phyloP scores from a whole-genome alignment of 2,888 invertebrate species.

The Myopa tessellatipennis region DNA sequence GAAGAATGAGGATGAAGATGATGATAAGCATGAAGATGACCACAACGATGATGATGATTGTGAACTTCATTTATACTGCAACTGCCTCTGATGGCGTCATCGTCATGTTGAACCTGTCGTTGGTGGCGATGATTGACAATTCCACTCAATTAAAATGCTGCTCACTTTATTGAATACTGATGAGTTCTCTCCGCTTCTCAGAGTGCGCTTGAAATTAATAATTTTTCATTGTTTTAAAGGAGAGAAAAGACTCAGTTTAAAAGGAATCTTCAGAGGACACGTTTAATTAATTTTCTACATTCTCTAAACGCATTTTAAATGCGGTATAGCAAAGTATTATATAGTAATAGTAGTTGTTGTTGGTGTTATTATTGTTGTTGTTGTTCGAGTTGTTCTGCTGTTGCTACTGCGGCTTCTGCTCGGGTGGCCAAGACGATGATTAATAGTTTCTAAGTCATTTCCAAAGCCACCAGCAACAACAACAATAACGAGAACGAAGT shows the following conservation, averaged over 20 bases:
- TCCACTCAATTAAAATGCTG: constrained; percentile 52
- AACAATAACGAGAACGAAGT: neutral
- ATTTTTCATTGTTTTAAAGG: constrained; percentile 4
- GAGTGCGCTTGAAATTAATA: neutral
- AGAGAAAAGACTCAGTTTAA: neutral
- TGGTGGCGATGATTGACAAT: constrained; percentile 41
- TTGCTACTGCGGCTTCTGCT: neutral
- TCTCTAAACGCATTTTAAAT: neutral
- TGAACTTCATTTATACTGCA: neutral
- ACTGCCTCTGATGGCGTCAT: neutral
- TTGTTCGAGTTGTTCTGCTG: neutral
- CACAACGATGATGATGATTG: constrained; percentile 10
- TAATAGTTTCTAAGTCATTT: constrained; percentile 28
- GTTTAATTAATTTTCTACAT: neutral
- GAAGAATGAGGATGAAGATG: neutral
- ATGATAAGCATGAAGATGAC: constrained; percentile 20
- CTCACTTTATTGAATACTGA: constrained; percentile 52
- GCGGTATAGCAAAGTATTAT: too few species aligned
- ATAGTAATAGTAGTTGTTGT: neutral
- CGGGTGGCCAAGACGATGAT: constrained; percentile 13
- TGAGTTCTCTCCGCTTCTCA: constrained; percentile 39
- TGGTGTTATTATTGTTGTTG: neutral
- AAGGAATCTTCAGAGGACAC: neutral
- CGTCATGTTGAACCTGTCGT: constrained; percentile 40
- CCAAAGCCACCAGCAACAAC: neutral